Conservation (phyloP, 2,888 invertebrate species). For the Nipponacmea schrenckii region DNA sequence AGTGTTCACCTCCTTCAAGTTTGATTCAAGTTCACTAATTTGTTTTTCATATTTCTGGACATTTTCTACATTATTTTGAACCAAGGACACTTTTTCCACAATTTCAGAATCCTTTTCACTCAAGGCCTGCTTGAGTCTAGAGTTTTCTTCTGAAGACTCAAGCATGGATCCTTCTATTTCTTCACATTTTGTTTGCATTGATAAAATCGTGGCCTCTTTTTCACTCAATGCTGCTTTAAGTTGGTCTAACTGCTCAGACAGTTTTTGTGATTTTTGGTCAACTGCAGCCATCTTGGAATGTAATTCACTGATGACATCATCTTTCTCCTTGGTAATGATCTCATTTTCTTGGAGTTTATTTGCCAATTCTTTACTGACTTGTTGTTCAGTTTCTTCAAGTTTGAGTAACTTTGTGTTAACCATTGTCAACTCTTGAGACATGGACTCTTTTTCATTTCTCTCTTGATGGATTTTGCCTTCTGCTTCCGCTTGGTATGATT, state of each 20-base stretch:
- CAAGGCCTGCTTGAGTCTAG: constrained; percentile 21
- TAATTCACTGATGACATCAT: constrained; percentile 20
- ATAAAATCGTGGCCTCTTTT: neutral
- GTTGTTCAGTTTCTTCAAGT: constrained; percentile 43
- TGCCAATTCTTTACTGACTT: constrained; percentile 27
- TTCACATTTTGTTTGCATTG: neutral
- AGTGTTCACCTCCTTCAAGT: too few relatives aligned
- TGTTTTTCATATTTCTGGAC: neutral
- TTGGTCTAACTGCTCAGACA: constrained; percentile 18
- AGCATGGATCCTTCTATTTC: constrained; percentile 5
- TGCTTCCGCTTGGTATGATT: constrained; percentile 47
- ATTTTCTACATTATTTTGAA: neutral
- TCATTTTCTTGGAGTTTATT: constrained; percentile 24
- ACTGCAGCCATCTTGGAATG: constrained; percentile 17
- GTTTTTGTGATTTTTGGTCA: constrained; percentile 10
- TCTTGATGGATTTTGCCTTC: constrained; percentile 27
- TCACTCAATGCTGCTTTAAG: constrained; percentile 16
- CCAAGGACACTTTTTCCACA: neutral
- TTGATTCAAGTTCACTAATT: too few relatives aligned
- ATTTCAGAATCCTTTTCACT: constrained; percentile 24
- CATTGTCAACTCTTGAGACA: constrained; percentile 46
- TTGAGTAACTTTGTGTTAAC: constrained; percentile 54
- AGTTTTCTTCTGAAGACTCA: constrained; percentile 9
- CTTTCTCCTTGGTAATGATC: constrained; percentile 28
- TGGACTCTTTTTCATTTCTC: constrained; percentile 43